Conservation (phyloP, 35 echinoderm and acorn worm genomes). For the Heliocidaris erythrogramma region DNA sequence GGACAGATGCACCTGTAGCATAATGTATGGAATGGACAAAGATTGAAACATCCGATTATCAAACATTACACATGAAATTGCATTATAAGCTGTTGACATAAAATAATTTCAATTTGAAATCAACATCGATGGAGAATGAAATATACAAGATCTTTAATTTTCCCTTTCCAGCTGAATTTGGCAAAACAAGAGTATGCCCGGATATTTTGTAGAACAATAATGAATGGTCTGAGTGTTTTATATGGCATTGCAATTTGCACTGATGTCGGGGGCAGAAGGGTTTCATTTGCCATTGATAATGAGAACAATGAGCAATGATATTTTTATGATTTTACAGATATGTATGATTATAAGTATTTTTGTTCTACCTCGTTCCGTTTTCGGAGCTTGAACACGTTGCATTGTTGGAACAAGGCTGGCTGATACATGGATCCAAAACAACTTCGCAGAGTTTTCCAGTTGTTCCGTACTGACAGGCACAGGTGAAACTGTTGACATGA, state of each 20-base stretch:
- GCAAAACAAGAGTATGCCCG: background rate
- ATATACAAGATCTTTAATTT: too few relatives aligned
- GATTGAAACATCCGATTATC: background rate
- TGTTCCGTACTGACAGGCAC: conserved; percentile 40
- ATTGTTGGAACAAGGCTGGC: conserved; percentile 55
- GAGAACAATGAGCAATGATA: background rate
- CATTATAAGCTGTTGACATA: background rate
- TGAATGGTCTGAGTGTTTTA: background rate
- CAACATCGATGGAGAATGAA: too few relatives aligned
- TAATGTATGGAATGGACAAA: background rate
- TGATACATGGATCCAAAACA: conserved; percentile 47
- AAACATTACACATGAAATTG: background rate
- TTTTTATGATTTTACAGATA: too few relatives aligned
- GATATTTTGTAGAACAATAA: background rate
- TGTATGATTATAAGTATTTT: too few relatives aligned
- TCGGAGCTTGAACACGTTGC: conserved; percentile 53
- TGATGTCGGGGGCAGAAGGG: background rate
- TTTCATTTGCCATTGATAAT: background rate
- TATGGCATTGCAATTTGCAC: background rate
- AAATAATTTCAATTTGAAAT: background rate
- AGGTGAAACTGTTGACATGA: conserved; percentile 57
- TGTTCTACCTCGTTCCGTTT: conserved; percentile 9
- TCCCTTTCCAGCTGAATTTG: too few relatives aligned
- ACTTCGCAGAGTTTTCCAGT: conserved; percentile 45
- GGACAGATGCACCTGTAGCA: background rate